Evolutionary conservation across 2,888 invertebrate species (phyloP), one percentile per base, ranked within the genome.

Genomic region (Malachius bipustulatus): DNA sequence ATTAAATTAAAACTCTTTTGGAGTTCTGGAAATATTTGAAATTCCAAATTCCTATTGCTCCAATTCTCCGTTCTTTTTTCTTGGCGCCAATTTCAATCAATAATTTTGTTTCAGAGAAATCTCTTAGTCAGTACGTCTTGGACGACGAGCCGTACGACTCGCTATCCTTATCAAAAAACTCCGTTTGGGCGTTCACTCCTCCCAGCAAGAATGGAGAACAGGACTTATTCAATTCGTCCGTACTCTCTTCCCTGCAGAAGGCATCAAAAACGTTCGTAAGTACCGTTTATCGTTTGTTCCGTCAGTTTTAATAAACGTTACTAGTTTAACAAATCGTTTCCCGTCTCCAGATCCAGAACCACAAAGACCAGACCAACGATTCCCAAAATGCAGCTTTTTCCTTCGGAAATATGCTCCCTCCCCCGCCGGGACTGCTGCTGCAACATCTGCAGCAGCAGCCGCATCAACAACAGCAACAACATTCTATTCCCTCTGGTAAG

Each of bases 401-500:
- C n/a, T n/a, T n/a, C n/a, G n/a, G n/a, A n/a, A n/a, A n/a, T n/a
- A n/a, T n/a, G n/a, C n/a, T n/a, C n/a, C n/a, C n/a, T n/a, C n/a
- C n/a, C n/a, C n/a, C n/a, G n/a, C n/a, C n/a, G n/a, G n/a, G n/a
- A n/a, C n/a, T n/a, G n/a, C n/a, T n/a, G n/a, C n/a, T n/a, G n/a
- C n/a, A n/a, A n/a, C n/a, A n/a, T n/a, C n/a, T n/a, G n/a, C n/a
- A n/a, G n/a, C n/a, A n/a, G n/a, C n/a, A n/a, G n/a, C n/a, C n/a
- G n/a, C n/a, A n/a, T n/a, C 24, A 19, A n/a, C 24, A 19, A 6
- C 24, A 19, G 24, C n/a, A 8, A 19, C 24, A 19, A 19, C n/a
- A n/a, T n/a, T 19, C 24, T n/a, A 6, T 19, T 19, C 6, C n/a
- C 6, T n/a, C 24, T 16, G 73, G 73, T 54, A 79, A 77, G 63